These are phyloP conservation scores for Murina feae DNA, from an alignment of 2,113 vertebrate species.

Conservation along the genomic window DNA sequence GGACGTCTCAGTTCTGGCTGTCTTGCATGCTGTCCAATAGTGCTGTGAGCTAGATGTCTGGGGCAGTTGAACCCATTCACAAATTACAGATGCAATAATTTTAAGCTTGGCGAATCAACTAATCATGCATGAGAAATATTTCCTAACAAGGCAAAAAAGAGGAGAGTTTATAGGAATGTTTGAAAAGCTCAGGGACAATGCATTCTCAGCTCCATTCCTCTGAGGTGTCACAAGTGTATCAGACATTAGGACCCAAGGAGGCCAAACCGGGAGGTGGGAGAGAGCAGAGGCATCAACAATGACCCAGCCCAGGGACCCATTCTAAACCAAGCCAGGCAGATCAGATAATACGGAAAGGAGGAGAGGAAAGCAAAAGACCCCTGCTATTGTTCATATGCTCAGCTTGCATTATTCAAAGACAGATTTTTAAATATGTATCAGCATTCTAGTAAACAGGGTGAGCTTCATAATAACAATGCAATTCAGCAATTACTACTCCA, in stretches of 20 bases:
- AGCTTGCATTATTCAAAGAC: slow-evolving; percentile 17
- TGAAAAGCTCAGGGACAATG: background rate
- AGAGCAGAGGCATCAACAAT: background rate
- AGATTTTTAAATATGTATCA: slow-evolving; percentile 16
- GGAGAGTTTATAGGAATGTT: background rate
- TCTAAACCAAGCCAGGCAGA: background rate
- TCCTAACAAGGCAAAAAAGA: background rate
- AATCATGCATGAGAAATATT: background rate
- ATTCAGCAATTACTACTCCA: slow-evolving; percentile 29
- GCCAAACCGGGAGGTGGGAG: background rate
- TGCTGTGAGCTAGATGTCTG: background rate
- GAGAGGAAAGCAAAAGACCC: slow-evolving; percentile 1
- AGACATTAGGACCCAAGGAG: background rate
- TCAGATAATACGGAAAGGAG: background rate
- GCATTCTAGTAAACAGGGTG: slow-evolving; percentile 47
- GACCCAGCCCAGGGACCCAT: background rate
- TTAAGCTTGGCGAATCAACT: slow-evolving; percentile 3
- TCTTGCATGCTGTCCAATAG: background rate
- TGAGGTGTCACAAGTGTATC: background rate
- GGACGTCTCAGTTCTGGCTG: background rate
- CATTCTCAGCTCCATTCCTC: slow-evolving; percentile 2
- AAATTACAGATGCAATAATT: background rate
- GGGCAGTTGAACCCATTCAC: background rate
- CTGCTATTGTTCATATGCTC: background rate
- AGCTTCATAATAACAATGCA: slow-evolving; percentile 32